A percentile compares a stretch with the other conserved stretches of the same genome.
Conservation (phyloP, 30 jellyfish, hydroid and myxozoan genomes). For the Sanderia malayensis region DNA sequence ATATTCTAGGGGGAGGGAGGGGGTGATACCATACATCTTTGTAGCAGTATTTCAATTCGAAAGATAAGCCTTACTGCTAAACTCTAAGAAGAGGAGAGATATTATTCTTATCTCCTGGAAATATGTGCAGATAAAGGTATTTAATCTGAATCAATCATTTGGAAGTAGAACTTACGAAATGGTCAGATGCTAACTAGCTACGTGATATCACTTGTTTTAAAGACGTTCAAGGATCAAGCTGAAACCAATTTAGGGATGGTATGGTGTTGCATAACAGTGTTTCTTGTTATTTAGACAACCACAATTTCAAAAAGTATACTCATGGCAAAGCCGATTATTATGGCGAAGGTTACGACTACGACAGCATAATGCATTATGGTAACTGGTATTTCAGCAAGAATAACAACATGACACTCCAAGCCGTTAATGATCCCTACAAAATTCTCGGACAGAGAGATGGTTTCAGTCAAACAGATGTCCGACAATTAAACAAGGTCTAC, state of each 20-base stretch:
- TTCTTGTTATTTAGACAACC: neutral
- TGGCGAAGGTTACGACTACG: slow-evolving; percentile 60
- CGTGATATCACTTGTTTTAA: neutral
- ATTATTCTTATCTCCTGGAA: too few species aligned
- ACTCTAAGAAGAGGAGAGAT: too few species aligned
- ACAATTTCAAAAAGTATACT: slow-evolving; percentile 47
- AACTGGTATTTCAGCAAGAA: slow-evolving; percentile 29
- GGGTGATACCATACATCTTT: too few species aligned
- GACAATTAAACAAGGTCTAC: slow-evolving; percentile 46
- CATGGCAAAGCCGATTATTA: slow-evolving; percentile 67
- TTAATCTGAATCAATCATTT: too few species aligned
- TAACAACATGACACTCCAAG: slow-evolving; percentile 37
- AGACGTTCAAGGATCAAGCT: too few species aligned
- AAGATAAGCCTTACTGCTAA: too few species aligned
- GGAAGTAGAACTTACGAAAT: neutral
- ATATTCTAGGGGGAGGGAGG: too few species aligned
- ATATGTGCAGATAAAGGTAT: too few species aligned
- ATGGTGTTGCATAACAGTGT: too few species aligned
- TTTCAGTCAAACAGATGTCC: slow-evolving; percentile 55
- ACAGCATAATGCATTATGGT: slow-evolving; percentile 58
- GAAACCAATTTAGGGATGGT: too few species aligned
- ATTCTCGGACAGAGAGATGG: slow-evolving; percentile 56
- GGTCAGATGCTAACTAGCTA: neutral
- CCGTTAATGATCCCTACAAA: slow-evolving; percentile 13
- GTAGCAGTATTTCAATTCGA: too few species aligned